These are phyloP conservation scores for Hyperoodon ampullatus DNA, from an alignment of 2,113 vertebrate genomes.

Conservation along the genomic window DNA sequence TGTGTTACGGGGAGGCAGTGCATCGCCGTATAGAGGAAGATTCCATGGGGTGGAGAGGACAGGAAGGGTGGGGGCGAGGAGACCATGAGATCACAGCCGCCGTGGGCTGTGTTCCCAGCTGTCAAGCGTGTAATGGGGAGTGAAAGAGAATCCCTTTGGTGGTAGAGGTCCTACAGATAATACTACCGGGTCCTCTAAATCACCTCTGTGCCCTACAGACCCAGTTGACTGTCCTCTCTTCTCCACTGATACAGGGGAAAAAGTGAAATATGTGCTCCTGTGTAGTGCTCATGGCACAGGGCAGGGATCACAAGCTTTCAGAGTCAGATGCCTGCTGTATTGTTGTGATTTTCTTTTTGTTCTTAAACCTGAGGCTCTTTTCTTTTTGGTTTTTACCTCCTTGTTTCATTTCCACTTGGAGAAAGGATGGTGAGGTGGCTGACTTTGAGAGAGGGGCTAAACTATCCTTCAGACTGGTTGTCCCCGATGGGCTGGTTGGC, in stretches of 20 bases:
- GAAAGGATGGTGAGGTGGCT: slow-evolving; percentile 23
- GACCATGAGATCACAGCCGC: not conserved
- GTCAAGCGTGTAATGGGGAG: slow-evolving; percentile 75
- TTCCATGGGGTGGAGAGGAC: not conserved
- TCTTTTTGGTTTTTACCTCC: not conserved
- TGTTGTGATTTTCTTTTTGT: not conserved
- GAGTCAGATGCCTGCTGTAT: not conserved
- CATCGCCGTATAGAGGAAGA: not conserved
- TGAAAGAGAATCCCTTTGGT: slow-evolving; percentile 78
- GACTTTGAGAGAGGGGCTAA: not conserved
- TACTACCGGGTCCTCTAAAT: slow-evolving; percentile 58
- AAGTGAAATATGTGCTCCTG: not conserved
- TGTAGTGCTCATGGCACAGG: not conserved
- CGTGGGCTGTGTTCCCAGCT: slow-evolving; percentile 83
- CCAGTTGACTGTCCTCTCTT: slow-evolving; percentile 16
- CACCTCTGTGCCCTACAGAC: slow-evolving; percentile 49
- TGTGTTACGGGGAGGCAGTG: not conserved
- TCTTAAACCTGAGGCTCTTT: not conserved
- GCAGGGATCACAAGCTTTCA: not conserved
- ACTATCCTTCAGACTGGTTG: not conserved
- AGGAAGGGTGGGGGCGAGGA: not conserved
- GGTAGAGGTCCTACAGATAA: slow-evolving; percentile 65
- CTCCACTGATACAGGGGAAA: not conserved
- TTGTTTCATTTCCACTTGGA: slow-evolving; percentile 2
- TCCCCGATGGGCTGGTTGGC: not conserved